Evolutionary conservation across 53 echinoderm and acorn worm species (phyloP).

Genomic region (Patiria pectinifera): DNA sequence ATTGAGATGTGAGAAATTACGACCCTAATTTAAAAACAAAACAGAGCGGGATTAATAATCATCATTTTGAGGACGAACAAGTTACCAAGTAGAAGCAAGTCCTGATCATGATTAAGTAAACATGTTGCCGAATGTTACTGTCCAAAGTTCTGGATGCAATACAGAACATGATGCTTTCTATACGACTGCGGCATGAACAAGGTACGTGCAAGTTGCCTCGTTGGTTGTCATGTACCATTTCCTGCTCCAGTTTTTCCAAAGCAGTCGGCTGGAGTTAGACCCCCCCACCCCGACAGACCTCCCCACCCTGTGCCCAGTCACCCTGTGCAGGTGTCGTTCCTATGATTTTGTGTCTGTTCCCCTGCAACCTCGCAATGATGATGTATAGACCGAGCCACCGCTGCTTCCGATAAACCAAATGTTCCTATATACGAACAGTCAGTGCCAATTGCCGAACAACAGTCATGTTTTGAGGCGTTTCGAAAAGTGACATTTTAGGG

Average conservation of each 20-base stretch:
- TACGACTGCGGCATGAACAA: too few species aligned
- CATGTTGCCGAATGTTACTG: too few species aligned
- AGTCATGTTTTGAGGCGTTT: conserved; percentile 1
- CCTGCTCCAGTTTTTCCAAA: neutral
- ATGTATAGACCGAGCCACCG: conserved; percentile 10
- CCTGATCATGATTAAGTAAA: too few species aligned
- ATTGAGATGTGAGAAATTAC: too few species aligned
- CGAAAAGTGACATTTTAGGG: neutral
- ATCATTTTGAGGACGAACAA: too few species aligned
- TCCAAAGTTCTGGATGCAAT: too few species aligned
- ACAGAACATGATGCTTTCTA: too few species aligned
- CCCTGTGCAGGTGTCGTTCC: neutral
- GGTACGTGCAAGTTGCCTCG: neutral
- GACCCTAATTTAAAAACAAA: too few species aligned
- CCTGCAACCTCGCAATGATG: neutral
- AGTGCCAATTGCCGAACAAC: conserved; percentile 1
- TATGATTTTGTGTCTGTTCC: neutral
- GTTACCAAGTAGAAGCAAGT: too few species aligned
- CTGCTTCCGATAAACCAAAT: neutral
- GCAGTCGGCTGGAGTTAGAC: neutral
- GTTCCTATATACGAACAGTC: conserved; percentile 7
- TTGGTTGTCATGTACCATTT: conserved; percentile 21
- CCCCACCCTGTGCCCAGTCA: neutral
- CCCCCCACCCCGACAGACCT: neutral
- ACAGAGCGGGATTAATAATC: too few species aligned